phyloP scores from a whole-genome alignment of 2,797 vertebrate genomes.

The Chromis chromis region DNA sequence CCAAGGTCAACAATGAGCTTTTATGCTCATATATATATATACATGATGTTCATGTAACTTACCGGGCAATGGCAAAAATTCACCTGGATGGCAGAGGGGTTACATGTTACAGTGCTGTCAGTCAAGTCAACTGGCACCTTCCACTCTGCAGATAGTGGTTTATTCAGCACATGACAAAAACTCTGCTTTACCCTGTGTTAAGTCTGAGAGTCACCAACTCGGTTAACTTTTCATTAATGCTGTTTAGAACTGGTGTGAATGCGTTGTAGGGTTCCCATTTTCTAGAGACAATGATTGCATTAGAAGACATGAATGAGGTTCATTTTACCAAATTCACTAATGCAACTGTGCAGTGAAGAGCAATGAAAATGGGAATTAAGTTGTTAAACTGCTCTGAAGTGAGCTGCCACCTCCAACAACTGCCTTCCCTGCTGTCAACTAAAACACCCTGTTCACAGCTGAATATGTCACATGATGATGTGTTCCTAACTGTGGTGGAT shows the following conservation, averaged over 20 bases:
- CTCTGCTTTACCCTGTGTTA: neutral
- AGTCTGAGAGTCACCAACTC: neutral
- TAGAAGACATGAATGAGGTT: neutral
- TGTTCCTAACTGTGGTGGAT: neutral
- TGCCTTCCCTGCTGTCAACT: slow-evolving; percentile 1
- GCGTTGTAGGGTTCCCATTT: neutral
- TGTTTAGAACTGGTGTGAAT: slow-evolving; percentile 5
- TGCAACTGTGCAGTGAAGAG: neutral
- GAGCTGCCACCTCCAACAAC: neutral
- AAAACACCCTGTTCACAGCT: slow-evolving; percentile 30
- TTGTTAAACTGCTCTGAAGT: slow-evolving; percentile 1
- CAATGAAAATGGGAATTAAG: neutral
- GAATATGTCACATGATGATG: slow-evolving; percentile 2
- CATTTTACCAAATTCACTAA: neutral
- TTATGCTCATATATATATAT: neutral
- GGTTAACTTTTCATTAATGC: slow-evolving; percentile 1
- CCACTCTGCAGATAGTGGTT: slow-evolving; percentile 42
- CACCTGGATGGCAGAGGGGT: slow-evolving; percentile 31
- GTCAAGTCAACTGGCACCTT: slow-evolving; percentile 28
- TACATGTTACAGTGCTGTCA: slow-evolving; percentile 40
- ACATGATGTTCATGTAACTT: slow-evolving; percentile 31
- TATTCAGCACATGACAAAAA: slow-evolving; percentile 38
- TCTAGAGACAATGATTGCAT: neutral
- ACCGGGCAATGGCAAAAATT: slow-evolving; percentile 37
- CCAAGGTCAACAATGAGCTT: neutral